Evolutionary conservation across 2,888 invertebrate species (phyloP), one percentile per base, ranked within the genome.

Genomic region (Coecobrya sp.): DNA sequence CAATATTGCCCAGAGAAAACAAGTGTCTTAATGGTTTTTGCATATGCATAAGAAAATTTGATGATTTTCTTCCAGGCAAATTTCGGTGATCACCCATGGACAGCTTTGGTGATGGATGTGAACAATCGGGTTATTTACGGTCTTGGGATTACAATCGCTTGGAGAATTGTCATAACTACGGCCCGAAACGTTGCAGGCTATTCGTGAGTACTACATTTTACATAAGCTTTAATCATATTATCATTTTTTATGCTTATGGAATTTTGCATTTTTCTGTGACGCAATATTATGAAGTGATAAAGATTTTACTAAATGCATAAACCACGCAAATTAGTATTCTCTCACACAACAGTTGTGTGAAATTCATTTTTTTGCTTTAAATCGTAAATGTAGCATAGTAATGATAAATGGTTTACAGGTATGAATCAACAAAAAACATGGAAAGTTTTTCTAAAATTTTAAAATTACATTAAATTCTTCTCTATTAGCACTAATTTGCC

Each of bases 81-180:
- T 84, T 95, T 93, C 84, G 95, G 93, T 11, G 95, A 95, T 84
- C 94, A 95, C 76, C 95, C 95, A 16, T 95, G 95, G 95, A 94
- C 94, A 16, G 94, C 94, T 8, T 86, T 95, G 59, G 92, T 95
- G 1, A 94, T 95, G 94, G 95, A 94, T 59, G 94, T 94, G 5
- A 94, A 92, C 68, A 94, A 94, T 52, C 93, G 94, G 65, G 92
- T 93, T 5, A 94, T 95, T 91, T 94, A 94, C 92, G 95, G 95
- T 4, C 89, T 94, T 59, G 95, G 95, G n/a, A 93, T 94, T 16
- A 93, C 93, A n/a, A 91, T 95, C 27, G 92, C 94, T 4, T 94
- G 94, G 92, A 93, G 91, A 65, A 87, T 93, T 13, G 94, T 95
- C 0, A 84, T 95, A 0, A 95, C 95, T 5, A 92, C 94, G 10